Conservation (phyloP, 92 coral and sea anemone genomes). For the Zoanthus solanderi region DNA sequence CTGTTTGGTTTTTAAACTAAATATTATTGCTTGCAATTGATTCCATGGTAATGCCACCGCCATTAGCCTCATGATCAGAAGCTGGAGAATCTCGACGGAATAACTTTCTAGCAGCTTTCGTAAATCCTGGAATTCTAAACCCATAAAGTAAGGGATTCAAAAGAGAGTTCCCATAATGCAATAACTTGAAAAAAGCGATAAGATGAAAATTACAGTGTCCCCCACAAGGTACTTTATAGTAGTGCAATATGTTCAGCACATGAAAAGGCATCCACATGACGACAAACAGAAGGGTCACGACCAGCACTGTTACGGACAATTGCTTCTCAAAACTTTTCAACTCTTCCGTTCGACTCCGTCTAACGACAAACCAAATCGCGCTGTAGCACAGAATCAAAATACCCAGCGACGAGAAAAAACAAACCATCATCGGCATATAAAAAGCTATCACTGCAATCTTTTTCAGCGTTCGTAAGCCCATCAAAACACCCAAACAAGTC, state of each 20-base stretch:
- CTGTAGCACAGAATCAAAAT: constrained; percentile 64
- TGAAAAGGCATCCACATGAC: constrained; percentile 83
- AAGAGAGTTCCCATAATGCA: constrained; percentile 81
- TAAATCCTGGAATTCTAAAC: constrained; percentile 73
- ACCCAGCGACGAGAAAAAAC: constrained; percentile 56
- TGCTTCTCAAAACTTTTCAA: constrained; percentile 45
- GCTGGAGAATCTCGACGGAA: background rate
- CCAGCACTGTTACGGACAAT: constrained; percentile 68
- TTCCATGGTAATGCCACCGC: constrained; percentile 8
- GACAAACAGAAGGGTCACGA: constrained; percentile 68
- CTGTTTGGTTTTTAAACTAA: no score
- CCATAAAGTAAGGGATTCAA: constrained; percentile 80
- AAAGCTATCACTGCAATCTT: constrained; percentile 56
- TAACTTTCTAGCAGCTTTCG: constrained; percentile 13
- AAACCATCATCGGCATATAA: constrained; percentile 69
- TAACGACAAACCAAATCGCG: constrained; percentile 69
- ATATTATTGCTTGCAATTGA: background rate
- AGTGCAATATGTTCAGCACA: constrained; percentile 73
- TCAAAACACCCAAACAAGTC: constrained; percentile 64
- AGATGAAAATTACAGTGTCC: constrained; percentile 43
- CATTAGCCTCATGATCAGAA: background rate
- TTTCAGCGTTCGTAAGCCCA: constrained; percentile 57
- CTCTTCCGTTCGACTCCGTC: constrained; percentile 45
- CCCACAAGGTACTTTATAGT: constrained; percentile 66
- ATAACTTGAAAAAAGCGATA: constrained; percentile 65